Evolutionary conservation across 2,888 invertebrate species (phyloP).

Genomic region (Torymus tubicola): DNA sequence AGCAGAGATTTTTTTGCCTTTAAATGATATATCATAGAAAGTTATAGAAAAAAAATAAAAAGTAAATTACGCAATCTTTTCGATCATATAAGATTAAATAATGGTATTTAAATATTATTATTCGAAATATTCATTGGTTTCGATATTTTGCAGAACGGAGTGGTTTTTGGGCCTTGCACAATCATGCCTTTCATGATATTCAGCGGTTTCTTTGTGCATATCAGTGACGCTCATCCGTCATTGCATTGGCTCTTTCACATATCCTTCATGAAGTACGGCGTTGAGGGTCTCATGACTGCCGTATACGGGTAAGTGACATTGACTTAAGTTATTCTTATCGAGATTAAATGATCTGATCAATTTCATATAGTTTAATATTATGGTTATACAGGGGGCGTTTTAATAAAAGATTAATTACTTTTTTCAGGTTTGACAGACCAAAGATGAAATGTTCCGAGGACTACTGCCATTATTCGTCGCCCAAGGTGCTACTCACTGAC

Average conservation of each 20-base stretch:
- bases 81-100: no score
- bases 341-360: not conserved
- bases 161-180: conserved; percentile 92
- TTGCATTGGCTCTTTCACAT: conserved; percentile 91
- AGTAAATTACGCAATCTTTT: no score
- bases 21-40: no score
- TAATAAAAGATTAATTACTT: not conserved
- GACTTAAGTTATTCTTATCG: not conserved
- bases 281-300: conserved; percentile 88
- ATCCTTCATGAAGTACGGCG: conserved; percentile 92
- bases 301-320: conserved; percentile 81
- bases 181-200: conserved; percentile 93
- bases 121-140: no score
- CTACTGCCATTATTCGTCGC: conserved; percentile 86
- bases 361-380: not conserved
- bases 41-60: no score
- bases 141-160: conserved; percentile 84
- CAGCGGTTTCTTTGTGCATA: conserved; percentile 94
- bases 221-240: conserved; percentile 86
- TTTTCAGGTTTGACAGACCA: conserved; percentile 82
- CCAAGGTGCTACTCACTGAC: conserved; percentile 85
- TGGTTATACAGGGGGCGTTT: no score
- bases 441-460: conserved; percentile 85
- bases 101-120: no score
- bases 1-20: not conserved